A percentile compares a stretch with the other conserved stretches of the same genome.
These are phyloP conservation scores for Cantharis lateralis DNA, from an alignment of 2,888 invertebrate genomes.

Conservation along the genomic window DNA sequence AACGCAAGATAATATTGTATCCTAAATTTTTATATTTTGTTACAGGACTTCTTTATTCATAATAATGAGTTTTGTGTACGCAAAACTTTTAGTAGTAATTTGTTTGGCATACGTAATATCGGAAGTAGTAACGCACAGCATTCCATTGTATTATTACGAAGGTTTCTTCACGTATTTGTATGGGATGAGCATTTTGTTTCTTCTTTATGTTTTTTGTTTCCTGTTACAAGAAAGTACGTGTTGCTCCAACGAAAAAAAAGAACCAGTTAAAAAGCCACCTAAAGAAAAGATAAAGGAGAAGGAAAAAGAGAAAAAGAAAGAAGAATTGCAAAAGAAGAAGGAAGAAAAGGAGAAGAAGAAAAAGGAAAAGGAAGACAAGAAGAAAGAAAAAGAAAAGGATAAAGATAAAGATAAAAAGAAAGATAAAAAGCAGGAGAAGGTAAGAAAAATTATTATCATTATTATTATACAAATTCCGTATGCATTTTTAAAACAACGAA, in stretches of 20 bases:
- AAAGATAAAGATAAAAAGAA: slow-evolving; percentile 56
- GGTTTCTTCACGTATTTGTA: slow-evolving; percentile 94
- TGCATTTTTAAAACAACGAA: slow-evolving; percentile 4
- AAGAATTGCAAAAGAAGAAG: slow-evolving; percentile 61
- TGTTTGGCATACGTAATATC: slow-evolving; percentile 94
- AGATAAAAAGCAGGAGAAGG: slow-evolving; percentile 60
- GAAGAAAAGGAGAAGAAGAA: slow-evolving; percentile 64
- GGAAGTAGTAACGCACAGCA: slow-evolving; percentile 90
- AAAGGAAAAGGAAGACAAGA: slow-evolving; percentile 65
- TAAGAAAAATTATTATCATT: slow-evolving; percentile 37
- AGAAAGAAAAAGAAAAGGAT: slow-evolving; percentile 63
- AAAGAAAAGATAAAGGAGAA: slow-evolving; percentile 56
- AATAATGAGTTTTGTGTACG: slow-evolving; percentile 95
- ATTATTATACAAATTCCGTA: not conserved
- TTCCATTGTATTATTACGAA: slow-evolving; percentile 92
- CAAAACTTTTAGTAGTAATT: slow-evolving; percentile 89
- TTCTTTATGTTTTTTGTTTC: slow-evolving; percentile 93
- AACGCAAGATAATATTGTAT: not conserved
- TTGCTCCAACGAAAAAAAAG: slow-evolving; percentile 70
- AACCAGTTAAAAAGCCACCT: slow-evolving; percentile 57
- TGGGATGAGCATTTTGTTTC: slow-evolving; percentile 89
- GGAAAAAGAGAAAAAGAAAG: slow-evolving; percentile 59
- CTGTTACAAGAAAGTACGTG: slow-evolving; percentile 89
- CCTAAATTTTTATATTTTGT: slow-evolving; percentile 38
- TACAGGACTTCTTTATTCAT: slow-evolving; percentile 92